Evolutionary conservation across 2,113 vertebrate genomes (phyloP), one percentile per base, ranked within the genome.

Genomic region (Stegastes partitus): DNA sequence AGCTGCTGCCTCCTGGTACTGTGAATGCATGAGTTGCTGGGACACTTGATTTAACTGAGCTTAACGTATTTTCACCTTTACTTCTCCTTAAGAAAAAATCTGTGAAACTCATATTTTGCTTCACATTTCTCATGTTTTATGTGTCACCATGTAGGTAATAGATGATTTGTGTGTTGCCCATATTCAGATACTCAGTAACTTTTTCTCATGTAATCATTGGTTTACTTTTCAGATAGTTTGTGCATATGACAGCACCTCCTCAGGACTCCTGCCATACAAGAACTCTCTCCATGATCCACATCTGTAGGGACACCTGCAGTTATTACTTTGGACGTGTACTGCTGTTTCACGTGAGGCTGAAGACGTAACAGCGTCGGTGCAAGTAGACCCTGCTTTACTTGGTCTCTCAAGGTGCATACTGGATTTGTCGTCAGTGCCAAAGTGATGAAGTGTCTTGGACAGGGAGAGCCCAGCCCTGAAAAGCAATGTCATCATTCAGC

Each of bases 371-470:
- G 49, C 71, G 65, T 31, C 21, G 10, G 50, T 67, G 68, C 53
- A 68, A 54, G 72, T 54, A 23, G 80, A 67, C n/a, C 64, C 31
- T 22, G 15, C 64, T 47, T 31, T 45, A 14, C 72, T n/a, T 19
- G 54, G 65, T 56, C 26, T 42, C 82, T 54, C 6, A 15, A 16
- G 42, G 47, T 45, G 58, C 39, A 26, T 23, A 58, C 79, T 69
- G 79, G 72, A 77, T 83, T 79, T 79, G 39, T 83, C 58, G 54
- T 57, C 10, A 55, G 74, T 82, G 79, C 83, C 87, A 90, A 87
- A 82, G 84, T 83, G 62, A 94, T 93, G 92, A 90, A 81, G 78
- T 19, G 79, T 87, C 87, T 83, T 6, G 82, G 85, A 66, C 68
- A 65, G 63, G 87, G 83, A 87, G 83, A 87, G 68, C 87, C 83